Evolutionary conservation across 2,888 invertebrate species (phyloP).

Genomic region (Drosophila barbarae): DNA sequence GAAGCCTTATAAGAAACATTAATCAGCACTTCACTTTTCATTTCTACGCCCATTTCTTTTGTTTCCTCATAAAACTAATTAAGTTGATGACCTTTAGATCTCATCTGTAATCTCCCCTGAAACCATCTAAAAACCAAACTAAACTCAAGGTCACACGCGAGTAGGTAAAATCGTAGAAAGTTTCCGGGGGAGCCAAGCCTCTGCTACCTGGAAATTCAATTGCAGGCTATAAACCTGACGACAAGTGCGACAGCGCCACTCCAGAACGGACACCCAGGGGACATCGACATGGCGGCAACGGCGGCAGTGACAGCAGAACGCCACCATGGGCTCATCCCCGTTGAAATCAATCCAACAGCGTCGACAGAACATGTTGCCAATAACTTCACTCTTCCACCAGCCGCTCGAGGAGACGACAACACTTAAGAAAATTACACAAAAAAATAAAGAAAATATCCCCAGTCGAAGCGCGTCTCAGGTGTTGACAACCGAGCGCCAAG

Average conservation of each 20-base stretch:
- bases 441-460: neutral
- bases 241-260: slow-evolving; percentile 78
- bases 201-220: slow-evolving; percentile 77
- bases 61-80: slow-evolving; percentile 1
- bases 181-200: neutral
- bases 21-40: too few relatives aligned
- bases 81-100: neutral
- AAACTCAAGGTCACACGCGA: slow-evolving; percentile 25
- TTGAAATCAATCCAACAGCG: slow-evolving; percentile 79
- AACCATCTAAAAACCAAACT: slow-evolving; percentile 1
- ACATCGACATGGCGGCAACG: slow-evolving; percentile 64
- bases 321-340: slow-evolving; percentile 62
- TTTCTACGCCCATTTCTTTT: neutral
- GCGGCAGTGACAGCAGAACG: slow-evolving; percentile 76
- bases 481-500: slow-evolving; percentile 56
- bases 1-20: too few relatives aligned
- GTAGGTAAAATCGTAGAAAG: slow-evolving; percentile 1
- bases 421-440: slow-evolving; percentile 65
- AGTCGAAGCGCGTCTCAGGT: slow-evolving; percentile 46
- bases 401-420: slow-evolving; percentile 32
- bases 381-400: slow-evolving; percentile 37
- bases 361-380: slow-evolving; percentile 77
- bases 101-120: neutral
- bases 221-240: slow-evolving; percentile 77
- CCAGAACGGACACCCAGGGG: slow-evolving; percentile 59